Evolutionary conservation across 2,797 vertebrate genomes (phyloP).

Genomic region (Pristis pectinata): DNA sequence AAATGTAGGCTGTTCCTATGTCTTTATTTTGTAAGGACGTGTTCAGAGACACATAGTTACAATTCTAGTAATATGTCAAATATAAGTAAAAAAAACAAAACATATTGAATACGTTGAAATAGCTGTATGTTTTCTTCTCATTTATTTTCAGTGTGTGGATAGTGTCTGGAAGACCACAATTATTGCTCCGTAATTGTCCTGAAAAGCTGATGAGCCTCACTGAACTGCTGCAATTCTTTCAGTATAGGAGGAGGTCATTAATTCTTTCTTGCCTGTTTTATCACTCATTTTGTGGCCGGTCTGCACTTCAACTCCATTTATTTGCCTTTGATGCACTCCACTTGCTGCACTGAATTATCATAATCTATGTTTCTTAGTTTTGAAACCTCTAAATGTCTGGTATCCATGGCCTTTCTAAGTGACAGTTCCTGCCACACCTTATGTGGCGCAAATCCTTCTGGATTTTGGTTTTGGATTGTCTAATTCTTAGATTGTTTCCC

Average conservation of each 20-base stretch:
- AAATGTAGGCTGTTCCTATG: background rate
- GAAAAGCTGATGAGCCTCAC: background rate
- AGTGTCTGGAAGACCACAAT: background rate
- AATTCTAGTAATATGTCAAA: background rate
- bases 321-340: background rate
- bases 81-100: background rate
- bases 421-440: background rate
- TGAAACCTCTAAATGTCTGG: background rate
- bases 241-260: background rate
- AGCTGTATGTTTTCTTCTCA: background rate
- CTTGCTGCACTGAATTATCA: background rate
- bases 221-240: background rate
- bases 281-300: background rate
- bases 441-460: background rate
- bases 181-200: background rate
- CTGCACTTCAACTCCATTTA: background rate
- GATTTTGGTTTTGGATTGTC: background rate
- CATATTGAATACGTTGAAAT: background rate
- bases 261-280: background rate
- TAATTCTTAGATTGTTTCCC: background rate
- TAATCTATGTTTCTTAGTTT: background rate
- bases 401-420: background rate
- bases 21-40: background rate
- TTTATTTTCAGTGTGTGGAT: background rate
- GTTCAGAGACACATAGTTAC: background rate